phyloP scores from a whole-genome alignment of 2,888 invertebrate species.

The Tetanocera ferruginea region DNA sequence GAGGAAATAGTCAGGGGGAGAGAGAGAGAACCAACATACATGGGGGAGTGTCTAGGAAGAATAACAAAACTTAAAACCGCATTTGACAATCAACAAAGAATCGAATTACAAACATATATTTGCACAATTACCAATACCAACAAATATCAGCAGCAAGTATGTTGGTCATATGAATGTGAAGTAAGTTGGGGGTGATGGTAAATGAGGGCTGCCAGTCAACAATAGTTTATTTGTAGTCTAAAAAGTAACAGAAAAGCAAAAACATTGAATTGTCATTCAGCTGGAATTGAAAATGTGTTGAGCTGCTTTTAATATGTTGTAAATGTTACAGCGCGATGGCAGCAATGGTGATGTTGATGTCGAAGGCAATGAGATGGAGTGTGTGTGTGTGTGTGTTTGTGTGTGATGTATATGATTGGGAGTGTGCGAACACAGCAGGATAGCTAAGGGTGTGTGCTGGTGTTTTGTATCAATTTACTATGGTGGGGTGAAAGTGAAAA shows the following conservation, averaged over 20 bases:
- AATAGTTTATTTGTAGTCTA: neutral
- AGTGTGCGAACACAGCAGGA: too few species aligned
- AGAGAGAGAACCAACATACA: neutral
- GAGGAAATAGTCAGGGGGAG: neutral
- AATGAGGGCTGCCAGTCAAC: too few species aligned
- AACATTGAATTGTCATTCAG: constrained; percentile 10
- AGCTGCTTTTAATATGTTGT: neutral
- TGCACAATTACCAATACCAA: neutral
- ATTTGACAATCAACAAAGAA: constrained; percentile 20
- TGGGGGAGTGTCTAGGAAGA: neutral
- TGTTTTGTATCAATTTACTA: too few species aligned
- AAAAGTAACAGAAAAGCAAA: constrained; percentile 10
- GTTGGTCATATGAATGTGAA: too few species aligned
- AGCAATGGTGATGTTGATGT: too few species aligned
- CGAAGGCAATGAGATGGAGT: neutral
- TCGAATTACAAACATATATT: constrained; percentile 20
- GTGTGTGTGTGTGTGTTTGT: neutral
- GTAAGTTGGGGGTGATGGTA: too few species aligned
- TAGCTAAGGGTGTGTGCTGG: too few species aligned
- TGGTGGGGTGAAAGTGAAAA: too few species aligned
- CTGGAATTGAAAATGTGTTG: constrained; percentile 14
- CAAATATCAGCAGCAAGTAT: neutral
- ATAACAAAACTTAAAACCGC: constrained; percentile 20
- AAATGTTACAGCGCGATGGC: neutral
- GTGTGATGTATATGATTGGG: neutral